Conservation (phyloP, 2,888 invertebrate genomes). For the Tinea pellionella region DNA sequence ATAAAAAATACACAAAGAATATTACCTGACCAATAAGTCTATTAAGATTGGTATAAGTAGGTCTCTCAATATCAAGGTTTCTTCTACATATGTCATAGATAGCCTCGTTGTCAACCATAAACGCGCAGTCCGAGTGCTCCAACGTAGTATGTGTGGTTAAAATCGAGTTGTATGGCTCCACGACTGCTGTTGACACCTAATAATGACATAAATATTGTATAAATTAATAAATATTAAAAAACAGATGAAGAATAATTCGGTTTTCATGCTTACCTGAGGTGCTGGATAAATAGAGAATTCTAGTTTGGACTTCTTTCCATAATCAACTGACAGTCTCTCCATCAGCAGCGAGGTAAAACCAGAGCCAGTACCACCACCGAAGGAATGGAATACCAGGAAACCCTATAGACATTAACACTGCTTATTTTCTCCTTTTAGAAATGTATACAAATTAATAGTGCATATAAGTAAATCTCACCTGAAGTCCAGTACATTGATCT, state of each 20-base stretch:
- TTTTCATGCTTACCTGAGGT: slow-evolving; percentile 86
- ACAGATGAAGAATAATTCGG: too few relatives aligned
- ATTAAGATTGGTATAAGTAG: slow-evolving; percentile 89
- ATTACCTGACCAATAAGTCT: slow-evolving; percentile 81
- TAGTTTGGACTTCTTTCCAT: slow-evolving; percentile 93
- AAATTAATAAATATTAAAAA: too few relatives aligned
- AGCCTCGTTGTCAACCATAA: slow-evolving; percentile 93
- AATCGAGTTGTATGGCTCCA: slow-evolving; percentile 93
- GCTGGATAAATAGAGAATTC: slow-evolving; percentile 96
- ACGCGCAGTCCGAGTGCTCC: slow-evolving; percentile 89
- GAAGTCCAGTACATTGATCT: slow-evolving; percentile 87
- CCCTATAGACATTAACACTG: slow-evolving; percentile 68
- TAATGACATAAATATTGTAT: too few relatives aligned
- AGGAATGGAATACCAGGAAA: slow-evolving; percentile 93
- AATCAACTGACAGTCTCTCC: slow-evolving; percentile 92
- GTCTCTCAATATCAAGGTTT: slow-evolving; percentile 86
- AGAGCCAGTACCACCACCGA: slow-evolving; percentile 90
- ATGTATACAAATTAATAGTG: too few relatives aligned
- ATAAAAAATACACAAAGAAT: too few relatives aligned
- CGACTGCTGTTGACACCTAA: slow-evolving; percentile 85
- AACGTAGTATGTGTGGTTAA: slow-evolving; percentile 91
- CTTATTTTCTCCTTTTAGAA: background rate
- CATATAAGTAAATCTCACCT: slow-evolving; percentile 67
- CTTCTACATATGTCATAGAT: slow-evolving; percentile 90
- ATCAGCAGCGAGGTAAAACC: slow-evolving; percentile 93